Conservation (phyloP, 2,888 invertebrate genomes). For the Dynastes hyllus region DNA sequence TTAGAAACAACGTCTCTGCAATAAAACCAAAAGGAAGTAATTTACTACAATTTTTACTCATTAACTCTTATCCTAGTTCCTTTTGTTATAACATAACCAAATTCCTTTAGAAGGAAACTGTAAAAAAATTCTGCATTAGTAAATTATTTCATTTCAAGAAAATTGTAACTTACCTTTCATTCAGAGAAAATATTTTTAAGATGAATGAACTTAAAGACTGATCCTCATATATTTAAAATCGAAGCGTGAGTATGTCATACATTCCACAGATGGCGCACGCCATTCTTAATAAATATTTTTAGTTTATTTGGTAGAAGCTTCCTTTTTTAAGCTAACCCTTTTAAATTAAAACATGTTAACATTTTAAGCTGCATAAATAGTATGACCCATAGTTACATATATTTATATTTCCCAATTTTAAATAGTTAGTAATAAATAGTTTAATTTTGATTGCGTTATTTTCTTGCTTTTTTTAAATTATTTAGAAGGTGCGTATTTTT, state of each 20-base stretch:
- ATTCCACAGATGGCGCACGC: slow-evolving; percentile 10
- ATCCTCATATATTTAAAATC: not conserved
- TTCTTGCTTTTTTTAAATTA: too few species aligned
- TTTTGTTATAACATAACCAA: too few species aligned
- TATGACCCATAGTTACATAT: too few species aligned
- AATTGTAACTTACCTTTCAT: not conserved
- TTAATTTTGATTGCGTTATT: too few species aligned
- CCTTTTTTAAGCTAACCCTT: not conserved
- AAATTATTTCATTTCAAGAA: not conserved
- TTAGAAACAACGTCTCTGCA: too few species aligned
- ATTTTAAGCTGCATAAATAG: too few species aligned
- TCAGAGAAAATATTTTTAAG: not conserved
- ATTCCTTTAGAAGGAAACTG: not conserved
- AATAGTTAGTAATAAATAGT: too few species aligned
- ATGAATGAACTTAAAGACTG: not conserved
- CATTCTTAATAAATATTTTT: not conserved
- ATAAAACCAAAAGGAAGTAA: too few species aligned
- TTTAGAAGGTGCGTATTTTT: not conserved
- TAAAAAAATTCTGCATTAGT: not conserved
- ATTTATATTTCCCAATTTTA: too few species aligned
- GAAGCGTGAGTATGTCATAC: not conserved
- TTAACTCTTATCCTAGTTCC: too few species aligned
- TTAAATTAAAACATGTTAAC: too few species aligned
- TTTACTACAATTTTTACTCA: too few species aligned
- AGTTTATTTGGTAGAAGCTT: not conserved